Percentiles rank a stretch among this genome's conserved stretches.
phyloP scores from a whole-genome alignment of 2,888 invertebrate genomes.

The Sesamia inferens region DNA sequence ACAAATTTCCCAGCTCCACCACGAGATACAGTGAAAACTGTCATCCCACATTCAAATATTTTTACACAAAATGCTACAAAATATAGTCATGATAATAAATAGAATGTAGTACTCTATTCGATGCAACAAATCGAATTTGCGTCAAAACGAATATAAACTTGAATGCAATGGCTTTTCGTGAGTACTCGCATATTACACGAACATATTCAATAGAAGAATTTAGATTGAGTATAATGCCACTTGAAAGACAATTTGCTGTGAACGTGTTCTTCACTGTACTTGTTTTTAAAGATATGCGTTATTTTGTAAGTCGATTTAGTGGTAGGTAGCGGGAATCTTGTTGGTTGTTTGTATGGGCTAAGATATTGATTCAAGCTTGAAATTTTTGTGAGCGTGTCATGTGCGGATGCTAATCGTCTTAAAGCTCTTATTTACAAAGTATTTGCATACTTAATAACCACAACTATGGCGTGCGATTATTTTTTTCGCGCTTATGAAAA shows the following conservation, averaged over 20 bases:
- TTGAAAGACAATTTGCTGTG: slow-evolving; percentile 59
- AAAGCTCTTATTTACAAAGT: no score
- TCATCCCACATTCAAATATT: slow-evolving; percentile 46
- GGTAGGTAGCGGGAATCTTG: background rate
- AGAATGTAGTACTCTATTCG: slow-evolving; percentile 56
- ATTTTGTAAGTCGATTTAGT: background rate
- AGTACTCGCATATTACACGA: slow-evolving; percentile 55
- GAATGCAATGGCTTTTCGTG: slow-evolving; percentile 52
- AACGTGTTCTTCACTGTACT: slow-evolving; percentile 28
- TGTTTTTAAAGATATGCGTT: slow-evolving; percentile 2
- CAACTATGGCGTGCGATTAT: no score
- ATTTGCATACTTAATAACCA: no score
- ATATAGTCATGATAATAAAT: slow-evolving; percentile 55
- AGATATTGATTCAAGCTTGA: background rate
- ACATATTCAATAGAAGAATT: slow-evolving; percentile 68
- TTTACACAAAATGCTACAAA: slow-evolving; percentile 32
- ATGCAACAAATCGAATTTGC: slow-evolving; percentile 72
- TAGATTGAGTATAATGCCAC: slow-evolving; percentile 63
- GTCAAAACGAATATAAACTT: slow-evolving; percentile 65
- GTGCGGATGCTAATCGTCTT: no score
- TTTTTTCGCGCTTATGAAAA: no score
- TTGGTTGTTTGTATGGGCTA: background rate
- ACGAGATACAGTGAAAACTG: slow-evolving; percentile 36
- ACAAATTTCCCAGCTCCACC: slow-evolving; percentile 11
- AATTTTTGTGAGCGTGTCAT: no score